phyloP scores from a whole-genome alignment of 2,888 invertebrate genomes.

The Rhopalosiphum nymphaeae region DNA sequence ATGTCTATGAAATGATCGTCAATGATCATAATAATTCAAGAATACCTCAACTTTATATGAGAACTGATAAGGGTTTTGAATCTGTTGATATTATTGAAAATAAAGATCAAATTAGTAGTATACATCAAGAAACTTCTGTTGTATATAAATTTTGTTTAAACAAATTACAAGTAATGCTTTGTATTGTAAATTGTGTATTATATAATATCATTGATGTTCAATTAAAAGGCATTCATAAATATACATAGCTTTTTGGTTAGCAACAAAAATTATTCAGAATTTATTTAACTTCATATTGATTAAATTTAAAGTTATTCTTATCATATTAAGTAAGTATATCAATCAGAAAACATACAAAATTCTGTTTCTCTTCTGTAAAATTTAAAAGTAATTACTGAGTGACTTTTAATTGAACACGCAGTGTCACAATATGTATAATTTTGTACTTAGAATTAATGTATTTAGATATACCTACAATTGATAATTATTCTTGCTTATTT shows the following conservation, averaged over 20 bases:
- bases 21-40: slow-evolving; percentile 43
- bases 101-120: neutral
- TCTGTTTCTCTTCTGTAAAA: neutral
- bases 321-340: neutral
- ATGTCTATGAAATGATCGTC: slow-evolving; percentile 48
- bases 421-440: too few species aligned
- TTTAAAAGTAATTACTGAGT: neutral
- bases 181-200: neutral
- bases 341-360: neutral
- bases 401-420: neutral
- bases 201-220: neutral
- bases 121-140: slow-evolving; percentile 51
- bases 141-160: slow-evolving; percentile 39
- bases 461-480: too few species aligned
- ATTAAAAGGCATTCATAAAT: neutral
- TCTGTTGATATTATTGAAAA: slow-evolving; percentile 37
- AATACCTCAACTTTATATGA: slow-evolving; percentile 49
- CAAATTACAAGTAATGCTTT: slow-evolving; percentile 55
- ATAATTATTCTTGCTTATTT: neutral
- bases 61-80: slow-evolving; percentile 48
- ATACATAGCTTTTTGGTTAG: neutral
- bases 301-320: neutral
- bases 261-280: neutral
- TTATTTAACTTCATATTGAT: neutral
- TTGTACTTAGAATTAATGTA: neutral